These are phyloP conservation scores for Pygoscelis antarcticus DNA, from an alignment of 2,113 vertebrate species.

Conservation along the genomic window DNA sequence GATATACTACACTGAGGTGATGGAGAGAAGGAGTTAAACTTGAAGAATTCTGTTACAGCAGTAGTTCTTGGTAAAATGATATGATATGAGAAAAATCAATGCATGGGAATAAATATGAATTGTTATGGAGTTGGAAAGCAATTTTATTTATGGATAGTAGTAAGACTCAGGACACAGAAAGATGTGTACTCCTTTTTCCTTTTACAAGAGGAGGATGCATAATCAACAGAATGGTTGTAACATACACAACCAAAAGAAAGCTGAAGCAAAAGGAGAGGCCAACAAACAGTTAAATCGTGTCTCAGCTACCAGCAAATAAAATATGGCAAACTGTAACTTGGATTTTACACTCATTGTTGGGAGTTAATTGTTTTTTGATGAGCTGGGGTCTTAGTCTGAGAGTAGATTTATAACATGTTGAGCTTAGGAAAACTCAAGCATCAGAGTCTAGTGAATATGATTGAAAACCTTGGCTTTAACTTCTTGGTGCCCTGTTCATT, in stretches of 20 bases:
- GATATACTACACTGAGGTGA: not conserved
- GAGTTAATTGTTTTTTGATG: not conserved
- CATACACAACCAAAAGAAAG: rapidly evolving
- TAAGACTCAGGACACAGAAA: not conserved
- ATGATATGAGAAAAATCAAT: not conserved
- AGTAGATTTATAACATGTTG: not conserved
- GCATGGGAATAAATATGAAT: not conserved
- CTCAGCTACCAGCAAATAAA: not conserved
- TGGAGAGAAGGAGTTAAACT: not conserved
- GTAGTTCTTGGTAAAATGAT: not conserved
- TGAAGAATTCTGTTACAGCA: not conserved
- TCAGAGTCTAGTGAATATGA: not conserved
- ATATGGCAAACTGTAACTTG: not conserved
- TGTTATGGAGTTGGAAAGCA: not conserved
- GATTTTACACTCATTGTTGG: not conserved
- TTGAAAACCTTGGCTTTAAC: not conserved
- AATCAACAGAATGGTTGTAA: not conserved
- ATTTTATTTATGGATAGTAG: not conserved
- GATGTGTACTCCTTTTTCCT: not conserved
- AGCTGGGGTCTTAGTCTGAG: not conserved
- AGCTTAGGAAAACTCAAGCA: not conserved
- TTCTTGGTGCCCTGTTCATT: not conserved
- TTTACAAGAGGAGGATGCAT: not conserved
- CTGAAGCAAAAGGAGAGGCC: not conserved
- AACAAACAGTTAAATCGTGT: not conserved